phyloP scores from a whole-genome alignment of 2,113 vertebrate genomes.

The Brienomyrus longianalis region DNA sequence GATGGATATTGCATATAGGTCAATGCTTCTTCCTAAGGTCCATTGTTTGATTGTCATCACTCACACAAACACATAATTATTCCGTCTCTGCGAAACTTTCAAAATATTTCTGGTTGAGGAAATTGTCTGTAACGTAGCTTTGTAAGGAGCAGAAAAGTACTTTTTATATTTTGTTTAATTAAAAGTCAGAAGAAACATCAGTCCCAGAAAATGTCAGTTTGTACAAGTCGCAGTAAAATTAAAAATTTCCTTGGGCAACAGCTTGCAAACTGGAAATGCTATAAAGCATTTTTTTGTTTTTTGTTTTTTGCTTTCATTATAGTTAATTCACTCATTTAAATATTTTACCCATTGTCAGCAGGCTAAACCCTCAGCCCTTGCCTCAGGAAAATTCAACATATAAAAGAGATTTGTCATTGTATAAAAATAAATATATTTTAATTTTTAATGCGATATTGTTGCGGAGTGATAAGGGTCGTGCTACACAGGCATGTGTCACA shows the following conservation, averaged over 20 bases:
- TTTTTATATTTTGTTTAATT: slow-evolving; percentile 8
- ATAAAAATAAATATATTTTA: neutral
- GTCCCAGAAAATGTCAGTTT: neutral
- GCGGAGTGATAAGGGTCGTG: neutral
- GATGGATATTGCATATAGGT: too few relatives aligned
- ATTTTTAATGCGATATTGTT: neutral
- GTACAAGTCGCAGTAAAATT: neutral
- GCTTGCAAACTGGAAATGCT: neutral
- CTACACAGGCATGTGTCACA: neutral
- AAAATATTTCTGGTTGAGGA: neutral
- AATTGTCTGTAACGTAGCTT: neutral
- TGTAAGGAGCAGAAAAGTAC: neutral
- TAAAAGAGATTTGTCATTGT: neutral
- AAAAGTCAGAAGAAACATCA: slow-evolving; percentile 5
- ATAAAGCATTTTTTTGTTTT: neutral
- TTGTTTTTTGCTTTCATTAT: neutral
- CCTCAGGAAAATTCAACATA: neutral
- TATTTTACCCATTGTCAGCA: neutral
- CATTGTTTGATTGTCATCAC: neutral
- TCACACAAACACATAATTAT: neutral
- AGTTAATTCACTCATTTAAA: slow-evolving; percentile 1
- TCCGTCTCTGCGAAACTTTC: neutral
- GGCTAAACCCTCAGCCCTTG: neutral
- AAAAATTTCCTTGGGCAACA: neutral
- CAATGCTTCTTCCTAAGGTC: neutral